A percentile compares a stretch with the other conserved stretches of the same genome.
These are phyloP conservation scores for Chitala chitala DNA, from an alignment of 2,113 vertebrate species.

Conservation along the genomic window DNA sequence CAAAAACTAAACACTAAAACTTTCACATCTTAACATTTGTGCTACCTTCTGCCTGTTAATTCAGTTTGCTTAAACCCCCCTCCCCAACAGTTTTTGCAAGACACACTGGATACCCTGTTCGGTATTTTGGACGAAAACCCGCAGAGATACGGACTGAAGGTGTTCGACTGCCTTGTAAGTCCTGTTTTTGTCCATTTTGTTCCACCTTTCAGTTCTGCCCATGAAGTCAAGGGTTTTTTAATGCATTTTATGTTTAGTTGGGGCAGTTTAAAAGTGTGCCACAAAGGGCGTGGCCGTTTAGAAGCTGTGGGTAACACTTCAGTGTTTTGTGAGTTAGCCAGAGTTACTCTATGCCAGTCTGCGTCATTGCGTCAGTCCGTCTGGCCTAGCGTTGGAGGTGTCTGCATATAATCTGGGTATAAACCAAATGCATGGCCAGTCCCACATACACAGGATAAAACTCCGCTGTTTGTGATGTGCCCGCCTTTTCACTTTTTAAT, in stretches of 20 bases:
- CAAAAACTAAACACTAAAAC: too few species aligned
- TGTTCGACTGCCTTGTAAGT: conserved; percentile 93
- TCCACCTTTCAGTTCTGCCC: too few species aligned
- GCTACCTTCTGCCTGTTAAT: not conserved
- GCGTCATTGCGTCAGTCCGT: not conserved
- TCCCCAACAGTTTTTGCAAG: conserved; percentile 89
- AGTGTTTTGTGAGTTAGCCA: not conserved
- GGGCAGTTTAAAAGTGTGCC: not conserved
- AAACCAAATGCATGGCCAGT: too few species aligned
- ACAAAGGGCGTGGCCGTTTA: not conserved
- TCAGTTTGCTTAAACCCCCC: conserved; percentile 17
- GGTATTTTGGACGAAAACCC: conserved; percentile 95
- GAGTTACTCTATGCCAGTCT: not conserved
- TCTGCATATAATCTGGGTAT: not conserved
- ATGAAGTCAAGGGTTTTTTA: too few species aligned
- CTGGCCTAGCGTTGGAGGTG: not conserved
- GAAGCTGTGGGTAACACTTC: not conserved
- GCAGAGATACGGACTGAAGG: conserved; percentile 89
- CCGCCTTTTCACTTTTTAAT: not conserved
- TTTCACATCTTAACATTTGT: not conserved
- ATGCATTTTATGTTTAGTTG: not conserved
- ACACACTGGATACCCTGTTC: conserved; percentile 94
- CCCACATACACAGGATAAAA: not conserved
- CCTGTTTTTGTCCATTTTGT: not conserved
- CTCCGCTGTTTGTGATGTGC: not conserved